Base-by-base conservation (phyloP, 2,888 invertebrate species). In the Globia sparganii region DNA sequence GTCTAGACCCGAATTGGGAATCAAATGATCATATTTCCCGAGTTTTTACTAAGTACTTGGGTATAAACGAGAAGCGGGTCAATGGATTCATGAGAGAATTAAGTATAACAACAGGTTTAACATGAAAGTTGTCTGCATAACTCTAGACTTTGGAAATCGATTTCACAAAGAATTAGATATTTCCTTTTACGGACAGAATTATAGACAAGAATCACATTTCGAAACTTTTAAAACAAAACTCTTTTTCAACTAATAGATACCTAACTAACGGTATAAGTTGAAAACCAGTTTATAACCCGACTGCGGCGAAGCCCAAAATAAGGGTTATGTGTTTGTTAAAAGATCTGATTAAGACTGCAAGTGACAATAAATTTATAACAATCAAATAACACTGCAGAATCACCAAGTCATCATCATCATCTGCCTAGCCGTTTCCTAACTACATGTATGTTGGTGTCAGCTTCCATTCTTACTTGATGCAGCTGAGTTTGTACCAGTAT, bases 161-260 rank as follows among this genome's bases (percentile, higher is more conserved):
- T 46, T 49, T 59, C 31, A 80, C 58, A 34, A 15, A 28, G 5
- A 34, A 49, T 49, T 80, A 13, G 21, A 69, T 34, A 49, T 49
- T 49, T 28, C 59, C 31, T 25, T 80, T 34, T 31, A 43, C 15
- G 15, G 46, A 4, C 46, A 43, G 5, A 46, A 46, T 31, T 66
- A 43, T 34, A 21, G 21, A 49, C 21, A 5, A 49, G 49, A 49
- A 49, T 8, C 49, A 8, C 49, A 21, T 21, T 21, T 8, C 49
- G 49, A 49, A 49, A 3, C 11, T 53, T 53, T 25, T 25, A 53
- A 53, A 53, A 53, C 25, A 25, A 53, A 53, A 9, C 4, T 25
- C 1, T 1, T 25, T 53, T 53, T 53, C 25, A 53, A 53, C 3
- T n/a, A n/a, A n/a, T n/a, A n/a, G n/a, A n/a, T 49, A 25, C 11